Conservation (phyloP, 2,797 vertebrate genomes). For the Myioborus miniatus region DNA sequence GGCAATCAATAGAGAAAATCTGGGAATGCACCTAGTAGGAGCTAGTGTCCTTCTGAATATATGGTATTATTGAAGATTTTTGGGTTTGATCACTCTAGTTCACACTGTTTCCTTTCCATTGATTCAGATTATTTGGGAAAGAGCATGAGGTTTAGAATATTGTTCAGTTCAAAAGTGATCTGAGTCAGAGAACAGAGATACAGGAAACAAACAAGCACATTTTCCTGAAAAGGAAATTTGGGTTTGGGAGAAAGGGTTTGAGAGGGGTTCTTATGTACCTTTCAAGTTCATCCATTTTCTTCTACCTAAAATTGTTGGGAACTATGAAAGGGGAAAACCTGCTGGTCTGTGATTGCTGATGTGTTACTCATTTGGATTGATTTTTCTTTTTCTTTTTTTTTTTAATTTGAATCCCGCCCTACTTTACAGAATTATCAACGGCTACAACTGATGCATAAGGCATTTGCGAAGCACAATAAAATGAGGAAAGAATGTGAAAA, state of each 20-base stretch:
- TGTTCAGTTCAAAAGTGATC: neutral
- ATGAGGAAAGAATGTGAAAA: slow-evolving; percentile 91
- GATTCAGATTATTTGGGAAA: neutral
- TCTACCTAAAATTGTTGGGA: neutral
- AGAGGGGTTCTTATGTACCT: neutral
- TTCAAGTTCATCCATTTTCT: neutral
- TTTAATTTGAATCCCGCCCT: neutral
- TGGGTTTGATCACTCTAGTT: neutral
- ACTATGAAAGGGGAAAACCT: neutral
- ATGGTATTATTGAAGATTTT: neutral
- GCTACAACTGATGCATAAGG: slow-evolving; percentile 82
- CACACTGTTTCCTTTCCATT: neutral
- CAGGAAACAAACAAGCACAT: neutral
- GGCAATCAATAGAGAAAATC: neutral
- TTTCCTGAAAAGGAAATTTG: neutral
- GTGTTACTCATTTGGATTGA: neutral
- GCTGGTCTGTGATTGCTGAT: neutral
- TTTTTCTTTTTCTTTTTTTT: neutral
- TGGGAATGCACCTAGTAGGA: neutral
- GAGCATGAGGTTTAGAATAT: neutral
- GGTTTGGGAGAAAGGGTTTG: neutral
- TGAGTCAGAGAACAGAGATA: neutral
- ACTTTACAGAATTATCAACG: slow-evolving; percentile 75
- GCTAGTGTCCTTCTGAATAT: neutral
- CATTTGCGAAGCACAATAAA: slow-evolving; percentile 89